Evolutionary conservation across 2,888 invertebrate genomes (phyloP).

Genomic region (Calameuta pallipes): DNA sequence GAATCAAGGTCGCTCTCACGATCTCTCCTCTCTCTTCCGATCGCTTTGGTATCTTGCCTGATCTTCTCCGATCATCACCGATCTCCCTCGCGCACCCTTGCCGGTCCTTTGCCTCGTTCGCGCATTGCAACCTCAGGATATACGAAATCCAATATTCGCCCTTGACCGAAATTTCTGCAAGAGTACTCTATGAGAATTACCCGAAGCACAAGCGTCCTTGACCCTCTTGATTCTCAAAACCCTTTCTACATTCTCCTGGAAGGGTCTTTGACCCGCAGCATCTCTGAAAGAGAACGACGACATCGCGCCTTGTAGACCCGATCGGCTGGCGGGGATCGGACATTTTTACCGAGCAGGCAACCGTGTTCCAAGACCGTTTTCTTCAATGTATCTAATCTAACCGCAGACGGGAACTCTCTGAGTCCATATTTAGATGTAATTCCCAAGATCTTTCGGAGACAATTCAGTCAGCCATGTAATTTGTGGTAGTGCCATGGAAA

Average conservation of each 20-base stretch:
- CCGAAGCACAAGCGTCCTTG: not conserved
- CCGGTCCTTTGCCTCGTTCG: not conserved
- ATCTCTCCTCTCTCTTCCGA: conserved; percentile 33
- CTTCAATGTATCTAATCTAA: not conserved
- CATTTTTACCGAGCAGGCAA: not conserved
- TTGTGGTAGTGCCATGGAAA: not conserved
- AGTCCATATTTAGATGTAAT: not conserved
- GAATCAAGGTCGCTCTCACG: conserved; percentile 63
- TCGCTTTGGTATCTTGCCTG: not conserved
- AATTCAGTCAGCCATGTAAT: not conserved
- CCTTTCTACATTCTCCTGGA: not conserved
- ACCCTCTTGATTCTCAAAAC: not conserved
- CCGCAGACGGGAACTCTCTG: not conserved
- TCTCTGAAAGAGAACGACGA: not conserved
- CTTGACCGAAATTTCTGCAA: not conserved
- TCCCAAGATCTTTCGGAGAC: not conserved
- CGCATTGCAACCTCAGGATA: not conserved
- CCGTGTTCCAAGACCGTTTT: not conserved
- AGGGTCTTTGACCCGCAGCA: not conserved
- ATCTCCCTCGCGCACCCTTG: not conserved
- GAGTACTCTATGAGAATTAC: not conserved
- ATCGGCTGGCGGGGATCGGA: not conserved
- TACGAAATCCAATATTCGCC: not conserved
- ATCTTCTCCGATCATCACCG: too few relatives aligned
- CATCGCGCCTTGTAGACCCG: not conserved